phyloP scores from a whole-genome alignment of 2,797 vertebrate species.

The Tarsius wallacei region DNA sequence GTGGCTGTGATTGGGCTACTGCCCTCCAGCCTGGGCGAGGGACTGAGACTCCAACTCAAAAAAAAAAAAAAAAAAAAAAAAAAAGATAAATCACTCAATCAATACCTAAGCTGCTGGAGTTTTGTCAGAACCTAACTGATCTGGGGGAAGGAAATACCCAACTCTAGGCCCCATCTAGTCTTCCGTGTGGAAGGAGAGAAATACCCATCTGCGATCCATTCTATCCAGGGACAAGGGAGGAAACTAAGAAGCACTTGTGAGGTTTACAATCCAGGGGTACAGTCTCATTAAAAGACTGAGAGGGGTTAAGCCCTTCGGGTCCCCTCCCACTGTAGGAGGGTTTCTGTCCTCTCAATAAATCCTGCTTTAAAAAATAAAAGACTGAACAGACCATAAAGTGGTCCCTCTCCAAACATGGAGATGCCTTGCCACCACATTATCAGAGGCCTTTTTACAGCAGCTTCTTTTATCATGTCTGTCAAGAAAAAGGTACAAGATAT shows the following conservation, averaged over 20 bases:
- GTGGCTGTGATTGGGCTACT: no score
- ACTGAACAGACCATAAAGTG: neutral
- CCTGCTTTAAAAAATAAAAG: no score
- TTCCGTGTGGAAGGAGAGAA: neutral
- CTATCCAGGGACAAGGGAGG: neutral
- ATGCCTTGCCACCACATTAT: neutral
- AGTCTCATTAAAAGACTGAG: neutral
- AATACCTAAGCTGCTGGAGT: neutral
- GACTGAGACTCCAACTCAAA: no score
- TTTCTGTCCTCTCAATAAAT: no score
- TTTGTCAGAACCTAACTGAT: neutral
- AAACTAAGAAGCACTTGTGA: neutral
- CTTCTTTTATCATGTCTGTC: neutral
- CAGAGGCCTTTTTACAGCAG: neutral
- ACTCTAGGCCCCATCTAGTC: neutral
- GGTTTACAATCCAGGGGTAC: neutral
- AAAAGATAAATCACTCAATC: neutral
- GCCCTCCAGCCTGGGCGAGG: no score
- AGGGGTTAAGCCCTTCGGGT: no score
- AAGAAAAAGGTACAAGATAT: neutral
- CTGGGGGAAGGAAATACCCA: neutral
- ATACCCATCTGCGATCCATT: neutral
- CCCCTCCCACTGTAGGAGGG: no score
- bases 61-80: no score
- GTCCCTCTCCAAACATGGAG: neutral